phyloP scores from a whole-genome alignment of 2,888 invertebrate genomes.

The Conops quadrifasciatus region DNA sequence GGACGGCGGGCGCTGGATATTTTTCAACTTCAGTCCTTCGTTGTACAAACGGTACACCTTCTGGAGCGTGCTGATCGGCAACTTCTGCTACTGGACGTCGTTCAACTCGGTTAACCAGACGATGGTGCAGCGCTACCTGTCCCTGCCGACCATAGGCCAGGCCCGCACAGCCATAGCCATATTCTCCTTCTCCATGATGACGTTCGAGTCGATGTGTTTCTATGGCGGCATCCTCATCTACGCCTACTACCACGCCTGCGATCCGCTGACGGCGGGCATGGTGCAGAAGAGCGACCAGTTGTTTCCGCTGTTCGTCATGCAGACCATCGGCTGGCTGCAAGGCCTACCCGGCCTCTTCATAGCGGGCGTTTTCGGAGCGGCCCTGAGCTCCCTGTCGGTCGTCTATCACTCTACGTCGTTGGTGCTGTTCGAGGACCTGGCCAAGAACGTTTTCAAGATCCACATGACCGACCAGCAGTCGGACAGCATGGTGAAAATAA shows the following conservation, averaged over 20 bases:
- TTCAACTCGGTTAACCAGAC: constrained; percentile 88
- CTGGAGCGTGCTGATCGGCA: constrained; percentile 80
- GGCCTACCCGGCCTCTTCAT: constrained; percentile 87
- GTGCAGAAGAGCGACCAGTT: constrained; percentile 76
- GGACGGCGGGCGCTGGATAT: constrained; percentile 66
- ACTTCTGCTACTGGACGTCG: constrained; percentile 80
- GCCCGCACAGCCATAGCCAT: constrained; percentile 74
- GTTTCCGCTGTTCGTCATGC: constrained; percentile 83
- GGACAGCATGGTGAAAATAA: constrained; percentile 71
- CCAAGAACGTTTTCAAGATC: constrained; percentile 74
- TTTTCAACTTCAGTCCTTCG: constrained; percentile 73
- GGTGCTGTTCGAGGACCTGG: constrained; percentile 82
- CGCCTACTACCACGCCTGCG: constrained; percentile 74
- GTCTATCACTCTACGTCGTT: constrained; percentile 87
- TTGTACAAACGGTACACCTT: constrained; percentile 81
- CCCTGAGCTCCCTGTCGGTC: constrained; percentile 86
- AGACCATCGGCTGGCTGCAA: constrained; percentile 74
- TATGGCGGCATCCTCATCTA: constrained; percentile 77
- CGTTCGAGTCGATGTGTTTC: constrained; percentile 76
- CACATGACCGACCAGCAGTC: constrained; percentile 71
- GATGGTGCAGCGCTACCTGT: constrained; percentile 85
- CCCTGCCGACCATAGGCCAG: constrained; percentile 73
- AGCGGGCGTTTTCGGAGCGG: constrained; percentile 88
- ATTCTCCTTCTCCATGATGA: constrained; percentile 73
- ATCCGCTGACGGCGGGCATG: constrained; percentile 69